These are phyloP conservation scores for Cosmopolites sordidus DNA, from an alignment of 2,888 invertebrate genomes.

Conservation along the genomic window DNA sequence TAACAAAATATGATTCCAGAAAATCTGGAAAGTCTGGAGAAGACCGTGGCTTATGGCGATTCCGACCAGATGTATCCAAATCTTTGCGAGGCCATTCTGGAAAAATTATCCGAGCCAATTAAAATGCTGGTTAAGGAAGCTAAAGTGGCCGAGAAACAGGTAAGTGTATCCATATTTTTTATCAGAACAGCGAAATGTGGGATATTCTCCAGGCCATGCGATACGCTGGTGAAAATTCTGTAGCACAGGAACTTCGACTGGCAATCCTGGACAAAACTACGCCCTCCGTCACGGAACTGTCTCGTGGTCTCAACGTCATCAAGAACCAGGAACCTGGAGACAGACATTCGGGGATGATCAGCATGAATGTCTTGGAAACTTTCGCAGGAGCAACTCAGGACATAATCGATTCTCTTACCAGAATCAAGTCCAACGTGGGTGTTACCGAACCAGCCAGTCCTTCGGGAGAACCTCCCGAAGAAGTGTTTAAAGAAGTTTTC, in stretches of 20 bases:
- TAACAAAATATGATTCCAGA: constrained; percentile 25
- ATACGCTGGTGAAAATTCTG: constrained; percentile 40
- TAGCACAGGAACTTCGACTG: constrained; percentile 47
- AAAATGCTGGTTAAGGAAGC: constrained; percentile 40
- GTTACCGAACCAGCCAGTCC: constrained; percentile 15
- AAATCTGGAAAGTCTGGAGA: constrained; percentile 43
- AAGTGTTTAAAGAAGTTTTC: constrained; percentile 45
- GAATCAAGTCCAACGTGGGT: constrained; percentile 18
- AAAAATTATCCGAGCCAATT: constrained; percentile 40
- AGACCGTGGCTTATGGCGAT: constrained; percentile 33
- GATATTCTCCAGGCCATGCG: constrained; percentile 32
- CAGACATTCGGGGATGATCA: constrained; percentile 34
- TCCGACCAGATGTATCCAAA: constrained; percentile 33
- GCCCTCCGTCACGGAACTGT: constrained; percentile 60
- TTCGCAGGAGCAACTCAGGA: constrained; percentile 41
- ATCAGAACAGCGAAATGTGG: too few species aligned
- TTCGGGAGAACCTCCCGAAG: constrained; percentile 20
- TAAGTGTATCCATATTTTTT: background rate
- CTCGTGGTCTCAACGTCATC: constrained; percentile 55
- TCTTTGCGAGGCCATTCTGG: constrained; percentile 36
- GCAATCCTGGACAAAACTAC: constrained; percentile 62
- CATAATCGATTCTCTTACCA: constrained; percentile 38
- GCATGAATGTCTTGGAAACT: constrained; percentile 37
- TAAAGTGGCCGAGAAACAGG: constrained; percentile 38
- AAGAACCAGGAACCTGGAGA: constrained; percentile 37